Conservation (phyloP, 2,113 vertebrate species). For the Pyrgilauda ruficollis region DNA sequence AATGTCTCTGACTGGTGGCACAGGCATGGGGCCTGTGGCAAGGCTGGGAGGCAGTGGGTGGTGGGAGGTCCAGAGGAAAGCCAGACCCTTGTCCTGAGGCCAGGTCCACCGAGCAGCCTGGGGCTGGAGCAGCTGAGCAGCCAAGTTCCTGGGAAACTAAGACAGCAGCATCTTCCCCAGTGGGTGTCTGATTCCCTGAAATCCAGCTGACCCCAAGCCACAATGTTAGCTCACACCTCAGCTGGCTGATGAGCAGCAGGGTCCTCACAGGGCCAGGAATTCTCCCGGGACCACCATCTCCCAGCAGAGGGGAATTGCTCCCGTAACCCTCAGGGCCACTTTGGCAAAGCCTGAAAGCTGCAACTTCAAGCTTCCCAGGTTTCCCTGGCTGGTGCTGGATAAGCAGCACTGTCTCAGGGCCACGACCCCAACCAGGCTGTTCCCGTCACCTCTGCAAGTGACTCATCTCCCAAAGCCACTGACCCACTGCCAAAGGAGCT, state of each 20-base stretch:
- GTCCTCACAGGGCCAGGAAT: not conserved
- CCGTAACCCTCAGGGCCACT: not conserved
- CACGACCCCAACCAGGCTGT: not conserved
- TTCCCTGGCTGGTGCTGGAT: not conserved
- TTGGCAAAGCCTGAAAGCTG: not conserved
- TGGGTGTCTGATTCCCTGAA: not conserved
- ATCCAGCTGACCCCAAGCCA: not conserved
- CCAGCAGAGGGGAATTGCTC: not conserved
- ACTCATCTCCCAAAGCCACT: not conserved
- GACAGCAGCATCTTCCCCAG: not conserved
- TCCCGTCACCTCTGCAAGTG: not conserved
- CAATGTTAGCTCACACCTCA: not conserved
- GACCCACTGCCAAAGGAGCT: conserved; percentile 26
- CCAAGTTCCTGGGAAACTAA: conserved; percentile 32
- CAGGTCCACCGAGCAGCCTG: not conserved
- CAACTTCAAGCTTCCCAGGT: not conserved
- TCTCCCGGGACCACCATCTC: fast-evolving
- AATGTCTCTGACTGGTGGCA: not conserved
- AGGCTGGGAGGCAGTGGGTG: not conserved
- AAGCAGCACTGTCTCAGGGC: not conserved
- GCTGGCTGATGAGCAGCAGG: not conserved
- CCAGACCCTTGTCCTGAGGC: not conserved
- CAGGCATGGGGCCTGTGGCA: fast-evolving
- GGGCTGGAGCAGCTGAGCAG: not conserved
- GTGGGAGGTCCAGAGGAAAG: not conserved